Conservation (phyloP, 2,113 vertebrate species). For the Gadus macrocephalus region DNA sequence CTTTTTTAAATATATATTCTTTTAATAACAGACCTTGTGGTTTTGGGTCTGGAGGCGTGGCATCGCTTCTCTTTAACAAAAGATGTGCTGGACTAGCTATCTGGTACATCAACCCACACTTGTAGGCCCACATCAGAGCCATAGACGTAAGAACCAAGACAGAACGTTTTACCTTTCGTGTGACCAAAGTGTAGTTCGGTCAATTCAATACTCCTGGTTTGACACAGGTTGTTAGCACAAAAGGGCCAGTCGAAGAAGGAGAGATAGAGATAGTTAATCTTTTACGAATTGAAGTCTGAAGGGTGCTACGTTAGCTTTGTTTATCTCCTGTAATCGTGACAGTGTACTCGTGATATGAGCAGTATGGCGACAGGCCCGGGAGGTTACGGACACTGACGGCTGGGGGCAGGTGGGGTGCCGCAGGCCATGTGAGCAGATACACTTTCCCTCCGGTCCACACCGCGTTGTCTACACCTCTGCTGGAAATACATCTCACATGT, state of each 20-base stretch:
- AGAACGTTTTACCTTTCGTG: too few species aligned
- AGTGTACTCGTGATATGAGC: neutral
- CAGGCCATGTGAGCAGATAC: slow-evolving; percentile 45
- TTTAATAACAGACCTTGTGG: too few species aligned
- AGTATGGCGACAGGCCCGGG: neutral
- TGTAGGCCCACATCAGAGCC: too few species aligned
- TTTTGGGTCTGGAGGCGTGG: too few species aligned
- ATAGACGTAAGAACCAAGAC: too few species aligned
- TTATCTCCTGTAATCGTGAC: neutral
- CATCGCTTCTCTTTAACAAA: too few species aligned
- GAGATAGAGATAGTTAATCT: neutral
- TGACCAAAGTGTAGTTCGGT: too few species aligned
- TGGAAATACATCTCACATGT: slow-evolving; percentile 38
- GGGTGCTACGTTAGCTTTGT: neutral
- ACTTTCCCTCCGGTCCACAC: slow-evolving; percentile 65
- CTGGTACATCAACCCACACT: too few species aligned
- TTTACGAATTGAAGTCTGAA: neutral
- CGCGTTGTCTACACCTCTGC: slow-evolving; percentile 36
- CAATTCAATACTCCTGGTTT: too few species aligned
- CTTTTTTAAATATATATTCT: too few species aligned
- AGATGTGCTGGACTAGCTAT: too few species aligned
- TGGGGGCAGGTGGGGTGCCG: slow-evolving; percentile 44
- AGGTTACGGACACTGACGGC: slow-evolving; percentile 37
- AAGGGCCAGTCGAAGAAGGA: neutral
- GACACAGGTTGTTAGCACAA: too few species aligned